Evolutionary conservation across 2,797 vertebrate species (phyloP).

Genomic region (Anguilla obscura): DNA sequence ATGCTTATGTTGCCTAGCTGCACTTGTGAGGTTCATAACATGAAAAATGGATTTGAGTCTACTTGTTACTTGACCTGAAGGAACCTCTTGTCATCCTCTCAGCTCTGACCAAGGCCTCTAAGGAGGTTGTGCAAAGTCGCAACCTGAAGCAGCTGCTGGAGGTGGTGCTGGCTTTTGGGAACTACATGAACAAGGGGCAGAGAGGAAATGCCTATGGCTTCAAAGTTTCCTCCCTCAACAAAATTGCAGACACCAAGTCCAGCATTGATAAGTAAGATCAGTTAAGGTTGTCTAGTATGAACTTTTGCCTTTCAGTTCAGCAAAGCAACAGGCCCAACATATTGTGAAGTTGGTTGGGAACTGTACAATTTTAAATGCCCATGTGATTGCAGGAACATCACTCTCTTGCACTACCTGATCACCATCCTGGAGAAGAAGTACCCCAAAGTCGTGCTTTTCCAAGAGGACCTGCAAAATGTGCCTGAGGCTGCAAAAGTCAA

Average conservation of each 20-base stretch:
- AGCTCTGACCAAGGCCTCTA: slow-evolving; percentile 88
- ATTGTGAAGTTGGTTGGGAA: too few species aligned
- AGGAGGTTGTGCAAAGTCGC: slow-evolving; percentile 86
- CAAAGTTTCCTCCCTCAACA: slow-evolving; percentile 91
- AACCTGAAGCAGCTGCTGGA: slow-evolving; percentile 92
- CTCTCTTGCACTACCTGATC: slow-evolving; percentile 97
- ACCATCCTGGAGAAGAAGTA: slow-evolving; percentile 97
- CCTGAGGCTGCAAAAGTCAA: slow-evolving; percentile 96
- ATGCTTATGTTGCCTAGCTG: neutral
- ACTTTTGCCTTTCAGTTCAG: neutral
- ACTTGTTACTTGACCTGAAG: neutral
- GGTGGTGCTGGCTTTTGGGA: slow-evolving; percentile 91
- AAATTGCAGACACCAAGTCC: slow-evolving; percentile 93
- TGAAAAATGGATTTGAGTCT: neutral
- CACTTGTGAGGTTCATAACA: neutral
- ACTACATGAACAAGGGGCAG: slow-evolving; percentile 98
- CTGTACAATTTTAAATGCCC: slow-evolving; percentile 28
- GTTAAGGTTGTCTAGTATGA: neutral
- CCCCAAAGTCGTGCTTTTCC: slow-evolving; percentile 87
- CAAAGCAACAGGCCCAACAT: neutral
- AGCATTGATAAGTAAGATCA: slow-evolving; percentile 91
- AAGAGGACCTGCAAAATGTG: slow-evolving; percentile 86
- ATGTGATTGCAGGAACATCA: slow-evolving; percentile 83
- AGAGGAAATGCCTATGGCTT: slow-evolving; percentile 91
- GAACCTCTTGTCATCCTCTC: slow-evolving; percentile 9